phyloP scores from a whole-genome alignment of 2,888 invertebrate genomes.

The Calliphora vomitoria region DNA sequence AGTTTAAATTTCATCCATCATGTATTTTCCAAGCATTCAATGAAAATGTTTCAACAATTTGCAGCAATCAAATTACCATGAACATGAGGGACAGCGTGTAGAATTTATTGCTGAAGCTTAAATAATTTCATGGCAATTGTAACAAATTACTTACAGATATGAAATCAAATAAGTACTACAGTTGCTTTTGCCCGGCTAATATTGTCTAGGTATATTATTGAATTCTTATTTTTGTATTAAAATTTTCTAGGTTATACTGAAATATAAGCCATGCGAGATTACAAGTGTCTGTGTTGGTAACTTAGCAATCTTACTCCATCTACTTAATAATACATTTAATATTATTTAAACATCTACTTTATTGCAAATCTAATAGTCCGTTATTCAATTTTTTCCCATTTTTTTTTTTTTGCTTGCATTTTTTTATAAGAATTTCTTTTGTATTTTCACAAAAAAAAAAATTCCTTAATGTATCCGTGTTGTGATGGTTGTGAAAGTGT shows the following conservation, averaged over 20 bases:
- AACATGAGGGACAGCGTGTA: background rate
- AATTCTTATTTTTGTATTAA: background rate
- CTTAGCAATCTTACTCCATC: background rate
- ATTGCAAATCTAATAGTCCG: background rate
- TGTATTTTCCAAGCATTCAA: background rate
- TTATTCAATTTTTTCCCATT: background rate
- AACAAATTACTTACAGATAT: conserved; percentile 3
- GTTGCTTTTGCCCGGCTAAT: background rate
- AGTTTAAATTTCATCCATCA: background rate
- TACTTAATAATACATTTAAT: conserved; percentile 3
- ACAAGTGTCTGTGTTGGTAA: background rate
- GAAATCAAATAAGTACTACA: background rate
- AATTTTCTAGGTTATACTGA: no score
- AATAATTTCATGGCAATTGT: background rate
- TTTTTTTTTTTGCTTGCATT: background rate
- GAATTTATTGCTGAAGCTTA: background rate
- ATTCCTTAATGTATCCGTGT: background rate
- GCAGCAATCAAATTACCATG: background rate
- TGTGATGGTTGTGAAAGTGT: background rate
- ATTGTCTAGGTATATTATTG: background rate
- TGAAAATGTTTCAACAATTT: background rate
- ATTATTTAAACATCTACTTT: background rate
- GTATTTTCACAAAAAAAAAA: background rate
- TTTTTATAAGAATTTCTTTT: background rate
- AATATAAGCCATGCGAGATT: background rate